Percentiles rank a stretch among this genome's conserved stretches.
These are phyloP conservation scores for Boloria euphrosyne DNA, from an alignment of 2,888 invertebrate genomes.

Conservation along the genomic window DNA sequence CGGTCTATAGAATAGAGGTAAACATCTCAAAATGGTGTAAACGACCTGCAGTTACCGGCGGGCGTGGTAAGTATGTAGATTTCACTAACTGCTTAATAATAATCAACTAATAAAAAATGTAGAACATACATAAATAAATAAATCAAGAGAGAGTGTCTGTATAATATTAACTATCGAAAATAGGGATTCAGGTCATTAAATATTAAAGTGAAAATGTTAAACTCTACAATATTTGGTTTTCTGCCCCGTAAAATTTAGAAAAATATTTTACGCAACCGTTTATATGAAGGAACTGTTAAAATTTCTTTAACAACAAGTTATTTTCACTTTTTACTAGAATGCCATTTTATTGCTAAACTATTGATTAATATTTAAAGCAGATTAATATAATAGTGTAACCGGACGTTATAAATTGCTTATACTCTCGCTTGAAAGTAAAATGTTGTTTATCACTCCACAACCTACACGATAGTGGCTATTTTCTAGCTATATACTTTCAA, in stretches of 20 bases:
- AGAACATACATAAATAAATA: conserved; percentile 57
- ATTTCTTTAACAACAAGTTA: neutral
- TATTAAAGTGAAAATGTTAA: conserved; percentile 15
- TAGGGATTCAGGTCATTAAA: conserved; percentile 18
- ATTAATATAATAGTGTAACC: conserved; percentile 16
- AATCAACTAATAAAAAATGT: conserved; percentile 58
- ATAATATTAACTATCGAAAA: conserved; percentile 19
- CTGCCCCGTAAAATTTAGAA: neutral
- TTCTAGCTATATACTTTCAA: conserved; percentile 13
- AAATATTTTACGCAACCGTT: neutral
- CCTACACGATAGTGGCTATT: conserved; percentile 12
- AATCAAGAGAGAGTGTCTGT: conserved; percentile 55
- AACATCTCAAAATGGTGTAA: conserved; percentile 16
- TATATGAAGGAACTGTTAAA: neutral
- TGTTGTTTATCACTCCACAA: conserved; percentile 19
- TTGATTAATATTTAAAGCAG: conserved; percentile 13
- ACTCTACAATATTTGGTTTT: neutral
- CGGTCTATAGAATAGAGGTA: too few species aligned
- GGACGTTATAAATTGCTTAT: conserved; percentile 24
- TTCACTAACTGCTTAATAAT: conserved; percentile 53
- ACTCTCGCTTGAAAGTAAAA: conserved; percentile 34
- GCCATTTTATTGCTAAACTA: conserved; percentile 10
- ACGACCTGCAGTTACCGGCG: conserved; percentile 43
- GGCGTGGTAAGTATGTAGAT: conserved; percentile 44
- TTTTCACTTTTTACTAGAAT: conserved; percentile 19